A percentile compares a stretch with the other conserved stretches of the same genome.
Evolutionary conservation across 2,888 invertebrate genomes (phyloP).

Genomic region (Dicycla oo): DNA sequence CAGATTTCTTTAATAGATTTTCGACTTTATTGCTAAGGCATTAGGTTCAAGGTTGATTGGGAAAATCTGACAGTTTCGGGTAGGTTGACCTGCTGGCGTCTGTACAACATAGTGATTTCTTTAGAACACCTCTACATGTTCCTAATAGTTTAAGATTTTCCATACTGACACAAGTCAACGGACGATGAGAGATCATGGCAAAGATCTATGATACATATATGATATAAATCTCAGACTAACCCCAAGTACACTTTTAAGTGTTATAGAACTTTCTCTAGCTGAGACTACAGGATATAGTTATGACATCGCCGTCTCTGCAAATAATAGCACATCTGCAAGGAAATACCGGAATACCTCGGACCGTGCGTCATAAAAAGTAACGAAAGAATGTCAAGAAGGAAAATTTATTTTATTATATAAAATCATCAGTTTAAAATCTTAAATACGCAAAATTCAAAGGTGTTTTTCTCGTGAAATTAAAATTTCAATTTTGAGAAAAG

Average conservation of each 20-base stretch:
- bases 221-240: background rate
- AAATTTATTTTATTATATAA: too few species aligned
- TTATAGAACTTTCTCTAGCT: background rate
- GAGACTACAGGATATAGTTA: background rate
- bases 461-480: background rate
- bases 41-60: too few species aligned
- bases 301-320: background rate
- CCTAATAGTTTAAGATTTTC: background rate
- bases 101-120: background rate
- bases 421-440: too few species aligned
- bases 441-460: too few species aligned
- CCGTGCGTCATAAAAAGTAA: slow-evolving; percentile 15
- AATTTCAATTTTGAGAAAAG: background rate
- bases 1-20: too few species aligned
- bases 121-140: background rate
- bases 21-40: too few species aligned
- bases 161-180: background rate
- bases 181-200: background rate
- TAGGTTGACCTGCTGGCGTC: too few species aligned
- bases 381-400: background rate
- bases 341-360: slow-evolving; percentile 31
- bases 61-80: too few species aligned
- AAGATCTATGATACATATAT: background rate
- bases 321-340: slow-evolving; percentile 22
- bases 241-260: background rate